These are phyloP conservation scores for Rhagonycha lutea DNA, from an alignment of 2,888 invertebrate species.

Conservation along the genomic window DNA sequence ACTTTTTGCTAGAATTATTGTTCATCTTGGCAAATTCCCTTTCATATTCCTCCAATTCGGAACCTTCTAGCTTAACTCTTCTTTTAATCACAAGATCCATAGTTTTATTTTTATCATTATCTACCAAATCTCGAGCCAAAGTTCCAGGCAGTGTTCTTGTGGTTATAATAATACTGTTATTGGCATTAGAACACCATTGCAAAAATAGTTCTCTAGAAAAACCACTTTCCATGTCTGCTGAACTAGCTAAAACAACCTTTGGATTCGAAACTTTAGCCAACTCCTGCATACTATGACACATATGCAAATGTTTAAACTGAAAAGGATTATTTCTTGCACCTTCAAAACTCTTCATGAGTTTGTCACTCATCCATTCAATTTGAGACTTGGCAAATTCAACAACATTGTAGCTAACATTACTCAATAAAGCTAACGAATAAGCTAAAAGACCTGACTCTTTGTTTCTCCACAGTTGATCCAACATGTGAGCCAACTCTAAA, in stretches of 20 bases:
- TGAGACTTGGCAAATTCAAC: constrained; percentile 98
- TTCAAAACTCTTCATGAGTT: constrained; percentile 90
- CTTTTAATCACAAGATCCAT: constrained; percentile 72
- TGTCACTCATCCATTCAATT: constrained; percentile 99
- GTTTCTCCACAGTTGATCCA: constrained; percentile 93
- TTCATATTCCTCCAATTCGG: constrained; percentile 76
- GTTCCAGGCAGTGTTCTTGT: constrained; percentile 83
- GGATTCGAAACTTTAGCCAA: constrained; percentile 85
- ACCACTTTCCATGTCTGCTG: constrained; percentile 93
- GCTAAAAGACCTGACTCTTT: constrained; percentile 94
- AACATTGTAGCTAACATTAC: constrained; percentile 97
- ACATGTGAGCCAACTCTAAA: constrained; percentile 93
- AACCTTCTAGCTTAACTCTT: constrained; percentile 75
- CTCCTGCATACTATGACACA: constrained; percentile 92
- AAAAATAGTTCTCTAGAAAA: constrained; percentile 93
- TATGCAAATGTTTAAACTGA: constrained; percentile 89
- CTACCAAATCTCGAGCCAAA: constrained; percentile 76
- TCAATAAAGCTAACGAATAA: constrained; percentile 90
- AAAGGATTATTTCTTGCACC: constrained; percentile 94
- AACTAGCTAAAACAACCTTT: constrained; percentile 93
- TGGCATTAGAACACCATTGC: constrained; percentile 89
- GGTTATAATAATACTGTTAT: constrained; percentile 94
- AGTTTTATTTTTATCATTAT: constrained; percentile 73
- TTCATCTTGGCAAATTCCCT: constrained; percentile 62
- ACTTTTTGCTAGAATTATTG: constrained; percentile 44